Evolutionary conservation across 2,113 vertebrate genomes (phyloP).

Genomic region (Felis catus): DNA sequence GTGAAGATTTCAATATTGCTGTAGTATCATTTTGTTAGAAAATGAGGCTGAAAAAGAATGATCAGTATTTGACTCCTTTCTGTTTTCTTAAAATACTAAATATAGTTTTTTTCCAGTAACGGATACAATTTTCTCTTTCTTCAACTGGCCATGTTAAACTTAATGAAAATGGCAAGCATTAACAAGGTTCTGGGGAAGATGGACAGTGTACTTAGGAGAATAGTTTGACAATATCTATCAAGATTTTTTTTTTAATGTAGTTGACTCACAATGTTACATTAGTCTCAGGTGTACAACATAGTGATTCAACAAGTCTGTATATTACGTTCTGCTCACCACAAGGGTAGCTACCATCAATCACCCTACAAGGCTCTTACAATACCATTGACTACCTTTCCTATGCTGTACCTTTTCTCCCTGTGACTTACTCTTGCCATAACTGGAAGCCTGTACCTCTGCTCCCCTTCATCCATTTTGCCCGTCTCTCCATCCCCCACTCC

Average conservation of each 20-base stretch:
- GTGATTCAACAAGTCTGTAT: not conserved
- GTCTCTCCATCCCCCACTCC: not conserved
- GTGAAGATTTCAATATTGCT: not conserved
- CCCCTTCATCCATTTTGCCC: not conserved
- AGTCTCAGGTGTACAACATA: not conserved
- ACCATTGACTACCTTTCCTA: not conserved
- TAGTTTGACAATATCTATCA: not conserved
- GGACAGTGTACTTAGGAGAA: not conserved
- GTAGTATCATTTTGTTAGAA: not conserved
- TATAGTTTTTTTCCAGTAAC: not conserved
- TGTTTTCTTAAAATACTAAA: constrained; percentile 9
- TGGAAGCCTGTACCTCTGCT: not conserved
- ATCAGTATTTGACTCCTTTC: constrained; percentile 17
- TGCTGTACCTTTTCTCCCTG: not conserved
- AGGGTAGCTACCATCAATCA: not conserved
- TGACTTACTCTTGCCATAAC: not conserved
- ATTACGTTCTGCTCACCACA: not conserved
- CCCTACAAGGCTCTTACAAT: not conserved
- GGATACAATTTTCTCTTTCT: not conserved
- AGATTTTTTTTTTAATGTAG: not conserved
- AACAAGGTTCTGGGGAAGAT: not conserved
- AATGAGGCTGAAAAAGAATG: not conserved
- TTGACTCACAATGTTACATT: not conserved
- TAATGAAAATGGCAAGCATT: not conserved
- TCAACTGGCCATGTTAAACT: not conserved